Base-by-base conservation (phyloP, 2,113 vertebrate genomes). In the Boulengeromyrus knoepffleri region DNA sequence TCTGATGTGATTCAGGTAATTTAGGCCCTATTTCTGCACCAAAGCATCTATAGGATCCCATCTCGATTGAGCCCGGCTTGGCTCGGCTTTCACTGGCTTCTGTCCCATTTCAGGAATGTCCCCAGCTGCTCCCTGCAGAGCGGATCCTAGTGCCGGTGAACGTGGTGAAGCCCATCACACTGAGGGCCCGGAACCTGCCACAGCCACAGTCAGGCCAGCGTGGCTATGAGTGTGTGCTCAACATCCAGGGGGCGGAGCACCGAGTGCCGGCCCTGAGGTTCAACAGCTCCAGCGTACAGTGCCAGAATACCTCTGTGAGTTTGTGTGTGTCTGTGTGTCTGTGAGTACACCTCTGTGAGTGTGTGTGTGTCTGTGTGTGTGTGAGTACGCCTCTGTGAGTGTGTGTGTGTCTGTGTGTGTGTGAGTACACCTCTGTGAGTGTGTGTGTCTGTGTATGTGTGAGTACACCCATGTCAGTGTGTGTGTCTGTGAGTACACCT, bases 301-400 rank as follows among this genome's bases (percentile, higher is more conserved):
- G 99, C 94, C 99, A 99, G 93, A 99, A 99, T 95, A 99, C 97
- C 53, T 99, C 98, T 21, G 99, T 99, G 94, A 98, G 98, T 62
- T 45, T 36, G 70, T 83, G 87, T 90, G 89, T 52, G 21, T 85
- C 39, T 90, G 88, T 89, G 80, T 90, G 52, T 87, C 74, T 89
- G 89, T 90, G 88, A 53, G 17, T 19, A 53, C 17, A 53, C 52
- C 52, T 53, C 17, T 53, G 17, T 53, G 0, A 52, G 50, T 52
- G 3, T 49, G 0, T 17, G 50, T 52, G 50, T 47, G 46, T 47
- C 7, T 46, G 45, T 52, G 52, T 53, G 3, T 87, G 3, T 87
- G 46, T 90, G 42, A 86, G 85, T 15, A 46, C 17, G 4, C 42
- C n/a, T 52, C 13, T 52, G 50, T 52, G 0, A 50, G 12, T 49